Conservation (phyloP, 2,888 invertebrate genomes). For the Andrena flavipes region DNA sequence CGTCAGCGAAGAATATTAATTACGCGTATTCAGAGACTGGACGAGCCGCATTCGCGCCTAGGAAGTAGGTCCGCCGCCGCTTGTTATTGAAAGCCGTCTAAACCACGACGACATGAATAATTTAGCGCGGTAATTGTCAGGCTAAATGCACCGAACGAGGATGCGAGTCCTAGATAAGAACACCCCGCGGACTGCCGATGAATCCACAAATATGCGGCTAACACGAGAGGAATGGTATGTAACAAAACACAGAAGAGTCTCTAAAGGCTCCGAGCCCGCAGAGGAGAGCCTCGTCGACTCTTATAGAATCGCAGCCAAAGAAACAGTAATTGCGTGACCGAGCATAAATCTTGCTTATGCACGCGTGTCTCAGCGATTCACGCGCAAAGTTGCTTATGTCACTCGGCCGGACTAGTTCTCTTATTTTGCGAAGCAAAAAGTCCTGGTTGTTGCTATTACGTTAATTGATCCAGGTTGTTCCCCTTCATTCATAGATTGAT, state of each 20-base stretch:
- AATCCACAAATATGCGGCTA: conserved; percentile 26
- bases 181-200: neutral
- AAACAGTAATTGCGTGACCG: conserved; percentile 51
- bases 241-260: neutral
- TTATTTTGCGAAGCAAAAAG: neutral
- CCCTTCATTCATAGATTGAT: neutral
- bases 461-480: neutral
- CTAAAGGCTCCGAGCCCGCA: neutral
- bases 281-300: conserved; percentile 3
- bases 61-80: conserved; percentile 27
- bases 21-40: neutral
- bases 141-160: neutral
- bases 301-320: conserved; percentile 17
- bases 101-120: conserved; percentile 20
- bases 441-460: neutral
- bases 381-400: conserved; percentile 19
- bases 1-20: conserved; percentile 46
- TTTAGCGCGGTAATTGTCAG: conserved; percentile 17
- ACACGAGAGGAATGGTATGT: conserved; percentile 7
- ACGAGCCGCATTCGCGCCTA: neutral
- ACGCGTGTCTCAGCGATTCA: neutral
- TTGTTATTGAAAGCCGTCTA: conserved; percentile 1
- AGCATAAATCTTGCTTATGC: conserved; percentile 20
- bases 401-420: neutral
- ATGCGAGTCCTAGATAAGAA: neutral